Evolutionary conservation across 2,113 vertebrate species (phyloP).

Genomic region (Ophiodon elongatus): DNA sequence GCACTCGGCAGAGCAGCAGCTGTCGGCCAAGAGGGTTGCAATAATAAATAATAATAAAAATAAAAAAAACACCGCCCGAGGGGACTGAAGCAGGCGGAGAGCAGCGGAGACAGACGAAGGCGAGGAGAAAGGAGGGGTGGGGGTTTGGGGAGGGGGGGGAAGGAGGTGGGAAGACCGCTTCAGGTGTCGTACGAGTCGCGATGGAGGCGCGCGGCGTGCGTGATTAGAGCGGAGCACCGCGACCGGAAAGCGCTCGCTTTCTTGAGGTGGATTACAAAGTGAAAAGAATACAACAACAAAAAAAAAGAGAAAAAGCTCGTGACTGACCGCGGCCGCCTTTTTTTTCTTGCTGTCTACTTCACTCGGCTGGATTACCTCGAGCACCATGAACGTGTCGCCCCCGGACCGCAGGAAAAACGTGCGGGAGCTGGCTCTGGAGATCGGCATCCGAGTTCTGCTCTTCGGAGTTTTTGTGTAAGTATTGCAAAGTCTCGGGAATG

Average conservation of each 20-base stretch:
- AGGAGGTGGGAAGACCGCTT: conserved; percentile 38
- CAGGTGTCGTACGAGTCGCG: conserved; percentile 69
- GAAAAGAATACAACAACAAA: background rate
- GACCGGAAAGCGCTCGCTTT: conserved; percentile 19
- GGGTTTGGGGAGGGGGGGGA: background rate
- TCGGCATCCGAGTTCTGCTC: conserved; percentile 84
- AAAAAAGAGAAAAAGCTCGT: background rate
- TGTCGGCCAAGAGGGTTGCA: conserved; percentile 49
- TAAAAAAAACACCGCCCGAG: conserved; percentile 34
- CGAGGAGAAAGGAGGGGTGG: background rate
- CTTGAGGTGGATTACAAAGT: conserved; percentile 68
- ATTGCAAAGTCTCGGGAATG: background rate
- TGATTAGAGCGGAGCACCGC: conserved; percentile 40
- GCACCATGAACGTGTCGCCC: conserved; percentile 84
- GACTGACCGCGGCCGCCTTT: conserved; percentile 31
- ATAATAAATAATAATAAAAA: conserved; percentile 34
- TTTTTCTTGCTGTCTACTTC: background rate
- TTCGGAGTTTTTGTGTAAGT: conserved; percentile 89
- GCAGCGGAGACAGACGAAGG: conserved; percentile 7
- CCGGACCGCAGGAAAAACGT: conserved; percentile 84
- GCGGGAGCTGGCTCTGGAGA: conserved; percentile 83
- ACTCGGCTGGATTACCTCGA: conserved; percentile 56
- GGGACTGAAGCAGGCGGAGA: conserved; percentile 24
- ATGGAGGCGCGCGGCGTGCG: conserved; percentile 64
- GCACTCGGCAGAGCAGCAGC: conserved; percentile 29